phyloP scores from a whole-genome alignment of 2,888 invertebrate genomes.

The Hydropsyche betteni region DNA sequence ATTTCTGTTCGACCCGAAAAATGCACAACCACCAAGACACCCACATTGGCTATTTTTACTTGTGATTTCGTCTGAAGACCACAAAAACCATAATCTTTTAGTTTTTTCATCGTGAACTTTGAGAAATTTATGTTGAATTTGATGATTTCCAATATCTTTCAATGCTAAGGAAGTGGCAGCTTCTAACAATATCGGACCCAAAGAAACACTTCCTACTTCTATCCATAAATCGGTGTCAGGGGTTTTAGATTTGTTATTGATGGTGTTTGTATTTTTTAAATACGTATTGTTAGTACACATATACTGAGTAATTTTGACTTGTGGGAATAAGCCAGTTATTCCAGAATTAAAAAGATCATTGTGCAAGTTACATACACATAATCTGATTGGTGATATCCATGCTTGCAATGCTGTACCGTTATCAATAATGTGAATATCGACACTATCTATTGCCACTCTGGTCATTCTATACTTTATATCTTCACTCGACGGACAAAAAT shows the following conservation, averaged over 20 bases:
- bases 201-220: slow-evolving; percentile 88
- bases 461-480: slow-evolving; percentile 95
- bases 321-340: slow-evolving; percentile 84
- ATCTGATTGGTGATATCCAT: slow-evolving; percentile 87
- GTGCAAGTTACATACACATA: slow-evolving; percentile 95
- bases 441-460: slow-evolving; percentile 84
- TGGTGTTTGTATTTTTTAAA: slow-evolving; percentile 66
- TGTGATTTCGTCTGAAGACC: slow-evolving; percentile 74
- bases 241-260: slow-evolving; percentile 57
- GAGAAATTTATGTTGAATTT: slow-evolving; percentile 83
- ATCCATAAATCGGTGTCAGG: slow-evolving; percentile 81
- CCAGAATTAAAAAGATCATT: slow-evolving; percentile 91
- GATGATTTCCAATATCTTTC: slow-evolving; percentile 78
- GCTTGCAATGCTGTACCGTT: slow-evolving; percentile 86
- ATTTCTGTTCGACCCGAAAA: slow-evolving; percentile 93
- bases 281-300: slow-evolving; percentile 71
- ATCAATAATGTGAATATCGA: slow-evolving; percentile 92
- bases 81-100: slow-evolving; percentile 93
- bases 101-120: slow-evolving; percentile 84
- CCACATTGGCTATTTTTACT: slow-evolving; percentile 83
- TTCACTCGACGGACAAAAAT: slow-evolving; percentile 80
- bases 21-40: slow-evolving; percentile 93
- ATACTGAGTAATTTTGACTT: slow-evolving; percentile 70
- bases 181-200: slow-evolving; percentile 91
- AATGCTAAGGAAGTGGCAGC: slow-evolving; percentile 84